Evolutionary conservation across 1,140 invertebrate species (phyloP).

Genomic region (Steinernema feltiae): DNA sequence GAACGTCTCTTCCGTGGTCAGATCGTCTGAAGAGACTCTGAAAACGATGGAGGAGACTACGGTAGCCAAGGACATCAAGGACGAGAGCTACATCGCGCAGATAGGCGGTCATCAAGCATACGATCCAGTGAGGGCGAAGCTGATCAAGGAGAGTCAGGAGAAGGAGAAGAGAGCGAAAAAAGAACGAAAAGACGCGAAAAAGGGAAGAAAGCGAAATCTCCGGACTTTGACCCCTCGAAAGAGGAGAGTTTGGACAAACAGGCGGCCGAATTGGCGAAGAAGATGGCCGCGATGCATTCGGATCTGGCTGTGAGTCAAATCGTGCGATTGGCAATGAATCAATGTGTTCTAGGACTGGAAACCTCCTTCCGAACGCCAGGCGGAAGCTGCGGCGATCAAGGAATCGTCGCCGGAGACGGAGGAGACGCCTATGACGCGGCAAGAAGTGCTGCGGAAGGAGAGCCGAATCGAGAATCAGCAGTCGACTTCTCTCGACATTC

Average conservation of each 20-base stretch:
- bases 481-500: background rate
- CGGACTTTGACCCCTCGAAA: conserved; percentile 46
- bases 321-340: background rate
- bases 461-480: conserved; percentile 23
- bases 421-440: background rate
- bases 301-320: conserved; percentile 19
- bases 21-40: conserved; percentile 42
- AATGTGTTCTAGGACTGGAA: conserved; percentile 36
- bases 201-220: conserved; percentile 31
- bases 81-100: conserved; percentile 49
- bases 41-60: conserved; percentile 44
- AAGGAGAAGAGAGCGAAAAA: conserved; percentile 50
- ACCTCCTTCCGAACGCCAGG: conserved; percentile 23
- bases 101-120: conserved; percentile 38
- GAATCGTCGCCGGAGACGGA: background rate
- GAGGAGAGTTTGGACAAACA: conserved; percentile 51
- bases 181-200: conserved; percentile 49
- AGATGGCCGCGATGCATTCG: conserved; percentile 42
- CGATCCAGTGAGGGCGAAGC: conserved; percentile 41
- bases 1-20: conserved; percentile 40
- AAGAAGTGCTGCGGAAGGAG: conserved; percentile 20
- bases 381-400: background rate
- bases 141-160: conserved; percentile 44
- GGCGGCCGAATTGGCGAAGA: conserved; percentile 49
- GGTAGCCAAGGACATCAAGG: conserved; percentile 51